Base-by-base conservation (phyloP, 2,113 vertebrate species). In the Cacatua alba region DNA sequence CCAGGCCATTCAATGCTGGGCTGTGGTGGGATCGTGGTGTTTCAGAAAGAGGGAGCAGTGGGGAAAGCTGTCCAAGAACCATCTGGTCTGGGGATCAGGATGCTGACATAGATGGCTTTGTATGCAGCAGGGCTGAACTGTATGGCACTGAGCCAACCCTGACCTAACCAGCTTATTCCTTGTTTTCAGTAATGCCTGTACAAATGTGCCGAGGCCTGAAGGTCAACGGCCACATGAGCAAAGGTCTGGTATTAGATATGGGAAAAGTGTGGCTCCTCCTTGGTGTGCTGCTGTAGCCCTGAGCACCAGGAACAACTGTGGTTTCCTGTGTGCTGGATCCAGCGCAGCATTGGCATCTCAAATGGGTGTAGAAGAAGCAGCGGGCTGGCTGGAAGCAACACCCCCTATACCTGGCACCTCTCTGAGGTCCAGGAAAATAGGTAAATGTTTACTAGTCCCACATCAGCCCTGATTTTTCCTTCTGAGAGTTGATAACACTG, bases 321-420 rank as follows among this genome's bases (percentile, higher is more conserved):
- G 55, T 13, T 59, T 14, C 0, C 2, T 15, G 25, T 8, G 28
- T 14, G 41, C 84, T 15, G 43, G 12, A 62, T 17, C 52, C 86
- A 83, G 72, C 0, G 0, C 1, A 13, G 29, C 14, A 13, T 12
- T 0, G 1, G 39, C 35, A 9, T 20, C 37, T 51, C 0, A 1
- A 35, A 10, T 28, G 53, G 63, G 11, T 57, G 60, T 8, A 9
- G 17, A 87, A n/a, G 80, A 49, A 53, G 26, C 28, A 6, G 9
- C 0, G 31, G 19, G 23, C 48, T 80, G 57, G 11, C n/a, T 82
- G 60, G 23, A 31, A 78, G 52, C 26, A 62, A 31, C 46, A 59
- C 23, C 64, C 81, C 44, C 69, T 35, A 44, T 26, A 33, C 17
- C 67, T 12, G 8, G 20, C 33, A 9, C 41, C 52, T 70, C 26